A percentile compares a stretch with the other conserved stretches of the same genome.
Evolutionary conservation across 1,140 invertebrate species (phyloP).

Genomic region (Drosophila biarmipes): DNA sequence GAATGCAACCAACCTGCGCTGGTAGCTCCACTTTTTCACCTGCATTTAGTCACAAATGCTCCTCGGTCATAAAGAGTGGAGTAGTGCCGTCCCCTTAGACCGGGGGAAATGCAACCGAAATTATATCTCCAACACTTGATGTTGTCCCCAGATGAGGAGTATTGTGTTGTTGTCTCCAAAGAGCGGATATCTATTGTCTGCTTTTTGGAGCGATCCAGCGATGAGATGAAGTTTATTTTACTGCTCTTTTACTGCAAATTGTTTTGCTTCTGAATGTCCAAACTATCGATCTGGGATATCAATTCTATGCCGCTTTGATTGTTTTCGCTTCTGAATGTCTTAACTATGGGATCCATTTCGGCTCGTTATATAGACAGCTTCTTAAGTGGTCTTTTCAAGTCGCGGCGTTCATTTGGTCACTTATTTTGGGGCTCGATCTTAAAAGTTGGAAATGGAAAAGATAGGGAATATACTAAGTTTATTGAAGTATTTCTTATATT

Average conservation of each 20-base stretch:
- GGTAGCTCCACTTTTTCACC: constrained; percentile 44
- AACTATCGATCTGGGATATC: constrained; percentile 43
- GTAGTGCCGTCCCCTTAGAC: constrained; percentile 14
- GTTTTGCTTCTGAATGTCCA: constrained; percentile 54
- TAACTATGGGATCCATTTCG: constrained; percentile 19
- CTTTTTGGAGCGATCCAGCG: neutral
- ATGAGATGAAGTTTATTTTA: constrained; percentile 40
- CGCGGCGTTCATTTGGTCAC: neutral
- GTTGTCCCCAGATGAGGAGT: constrained; percentile 30
- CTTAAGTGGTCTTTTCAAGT: constrained; percentile 2
- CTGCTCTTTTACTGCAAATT: constrained; percentile 74
- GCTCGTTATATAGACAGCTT: constrained; percentile 13
- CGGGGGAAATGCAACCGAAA: constrained; percentile 28
- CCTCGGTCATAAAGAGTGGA: constrained; percentile 44
- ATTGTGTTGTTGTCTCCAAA: constrained; percentile 17
- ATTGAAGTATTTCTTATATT: too few species aligned
- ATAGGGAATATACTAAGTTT: neutral
- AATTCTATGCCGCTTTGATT: constrained; percentile 32
- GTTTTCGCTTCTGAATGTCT: constrained; percentile 54
- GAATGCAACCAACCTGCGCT: constrained; percentile 64
- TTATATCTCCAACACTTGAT: constrained; percentile 31
- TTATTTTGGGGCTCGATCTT: neutral
- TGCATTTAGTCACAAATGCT: constrained; percentile 45
- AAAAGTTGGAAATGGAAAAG: neutral
- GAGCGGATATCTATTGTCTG: constrained; percentile 53